Base-by-base conservation (phyloP, 2,888 invertebrate genomes). In the Meteorus cinctellus region DNA sequence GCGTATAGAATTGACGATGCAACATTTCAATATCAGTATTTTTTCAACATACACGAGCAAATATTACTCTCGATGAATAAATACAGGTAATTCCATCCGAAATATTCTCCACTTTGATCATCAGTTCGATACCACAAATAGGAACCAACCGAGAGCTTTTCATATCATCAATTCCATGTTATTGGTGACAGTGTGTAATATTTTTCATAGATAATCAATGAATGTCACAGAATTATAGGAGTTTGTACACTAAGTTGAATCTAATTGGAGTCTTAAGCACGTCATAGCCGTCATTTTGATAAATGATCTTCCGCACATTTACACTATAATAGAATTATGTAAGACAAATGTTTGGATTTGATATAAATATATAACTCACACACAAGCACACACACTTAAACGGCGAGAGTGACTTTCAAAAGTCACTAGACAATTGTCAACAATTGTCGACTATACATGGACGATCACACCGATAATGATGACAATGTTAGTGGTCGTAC, bases 1-100 rank as follows among this genome's bases (percentile, higher is more conserved):
- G 87, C 70, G 87, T 85, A 78, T 86, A 87, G 78, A 86, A 87
- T 81, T 87, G 86, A 81, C 85, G 84, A 81, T 87, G 86, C 85
- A 87, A 85, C 83, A 84, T 86, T 76, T 80, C 70, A 79, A 81
- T 24, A 10, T 41, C 67, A 77, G 60, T 29, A 73, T 71, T 27
- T 41, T 14, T n/a, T 27, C 19, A 19, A 67, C 4, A 29, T 8
- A 51, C 41, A 41, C 41, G 29, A 6, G 4, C n/a, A 31, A 59
- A 59, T 12, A 24, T 59, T 59, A n/a, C n/a, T n/a, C n/a, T 27
- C 59, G 8, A 41, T 41, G 8, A 41, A 41, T 12, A 12, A 12
- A 41, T 12, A 12, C 8, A 2, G 8, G 0, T 12, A 6, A 2
- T 12, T 2, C 2, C 8, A 41, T 12, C 1, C 8, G 1, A 12